Percentiles rank a stretch among this genome's conserved stretches.
Evolutionary conservation across 2,888 invertebrate species (phyloP).

Genomic region (Andrena trimmerana): DNA sequence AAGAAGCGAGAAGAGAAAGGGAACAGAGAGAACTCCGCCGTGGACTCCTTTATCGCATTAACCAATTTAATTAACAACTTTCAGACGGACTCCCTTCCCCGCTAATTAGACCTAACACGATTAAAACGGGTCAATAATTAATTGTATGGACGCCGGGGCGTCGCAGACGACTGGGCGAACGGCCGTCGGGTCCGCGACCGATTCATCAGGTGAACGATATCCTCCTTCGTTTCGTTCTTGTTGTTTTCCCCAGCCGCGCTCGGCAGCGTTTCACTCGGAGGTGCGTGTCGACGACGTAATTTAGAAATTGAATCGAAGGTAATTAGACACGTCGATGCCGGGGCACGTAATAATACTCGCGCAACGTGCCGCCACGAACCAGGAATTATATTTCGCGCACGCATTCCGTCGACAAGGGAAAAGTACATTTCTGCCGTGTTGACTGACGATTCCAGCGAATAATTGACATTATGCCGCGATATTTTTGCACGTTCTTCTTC

Average conservation of each 20-base stretch:
- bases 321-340: slow-evolving; percentile 58
- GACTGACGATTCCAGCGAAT: slow-evolving; percentile 24
- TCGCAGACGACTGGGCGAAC: slow-evolving; percentile 56
- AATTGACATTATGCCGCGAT: background rate
- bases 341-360: slow-evolving; percentile 55
- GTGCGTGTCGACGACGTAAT: slow-evolving; percentile 40
- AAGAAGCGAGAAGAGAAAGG: slow-evolving; percentile 53
- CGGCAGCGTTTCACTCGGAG: background rate
- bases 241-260: background rate
- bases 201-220: slow-evolving; percentile 26
- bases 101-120: slow-evolving; percentile 80
- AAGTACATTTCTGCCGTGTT: slow-evolving; percentile 25
- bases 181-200: slow-evolving; percentile 13
- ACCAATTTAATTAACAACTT: slow-evolving; percentile 81
- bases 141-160: slow-evolving; percentile 70
- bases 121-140: slow-evolving; percentile 80
- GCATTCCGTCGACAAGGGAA: slow-evolving; percentile 56
- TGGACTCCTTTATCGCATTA: slow-evolving; percentile 78
- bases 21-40: slow-evolving; percentile 63
- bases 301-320: slow-evolving; percentile 54
- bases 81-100: slow-evolving; percentile 71
- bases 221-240: background rate
- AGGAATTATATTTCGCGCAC: slow-evolving; percentile 57
- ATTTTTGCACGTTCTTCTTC: background rate
- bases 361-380: slow-evolving; percentile 43